Conservation (phyloP, 2,888 invertebrate genomes). For the Steinernema hermaphroditum region DNA sequence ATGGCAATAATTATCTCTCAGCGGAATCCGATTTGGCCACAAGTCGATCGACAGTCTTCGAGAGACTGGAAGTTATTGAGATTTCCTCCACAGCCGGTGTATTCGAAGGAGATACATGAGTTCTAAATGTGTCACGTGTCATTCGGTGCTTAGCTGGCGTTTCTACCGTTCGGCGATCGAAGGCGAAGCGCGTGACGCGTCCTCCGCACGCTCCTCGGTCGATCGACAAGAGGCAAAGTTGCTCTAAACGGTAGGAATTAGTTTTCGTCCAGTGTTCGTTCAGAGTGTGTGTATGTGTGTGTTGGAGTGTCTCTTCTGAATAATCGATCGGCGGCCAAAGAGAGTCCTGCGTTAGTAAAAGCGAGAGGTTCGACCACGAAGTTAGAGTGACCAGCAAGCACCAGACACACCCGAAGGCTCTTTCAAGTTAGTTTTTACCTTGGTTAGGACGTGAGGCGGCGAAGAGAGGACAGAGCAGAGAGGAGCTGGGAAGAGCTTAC, state of each 20-base stretch:
- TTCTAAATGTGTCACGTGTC: conserved; percentile 53
- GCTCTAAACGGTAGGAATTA: conserved; percentile 51
- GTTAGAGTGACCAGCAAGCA: too few species aligned
- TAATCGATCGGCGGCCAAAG: conserved; percentile 10
- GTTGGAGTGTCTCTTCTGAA: not conserved
- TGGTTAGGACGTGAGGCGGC: not conserved
- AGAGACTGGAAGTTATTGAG: conserved; percentile 64
- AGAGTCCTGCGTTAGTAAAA: conserved; percentile 9
- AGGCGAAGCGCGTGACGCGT: conserved; percentile 63
- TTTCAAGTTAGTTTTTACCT: not conserved
- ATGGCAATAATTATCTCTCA: conserved; percentile 28
- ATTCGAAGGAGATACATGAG: conserved; percentile 64
- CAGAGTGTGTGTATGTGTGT: not conserved
- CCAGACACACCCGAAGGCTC: too few species aligned
- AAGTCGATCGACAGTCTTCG: conserved; percentile 60
- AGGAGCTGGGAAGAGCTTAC: conserved; percentile 9
- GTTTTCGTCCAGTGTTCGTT: not conserved
- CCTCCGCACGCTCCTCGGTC: conserved; percentile 65
- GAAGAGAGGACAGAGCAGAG: conserved; percentile 17
- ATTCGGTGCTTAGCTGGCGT: conserved; percentile 22
- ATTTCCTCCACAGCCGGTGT: conserved; percentile 65
- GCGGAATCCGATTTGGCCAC: conserved; percentile 60
- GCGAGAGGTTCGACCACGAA: not conserved
- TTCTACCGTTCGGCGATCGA: conserved; percentile 59
- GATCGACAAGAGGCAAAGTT: conserved; percentile 63